Base-by-base conservation (phyloP, 2,797 vertebrate species). In the Peromyscus eremicus region DNA sequence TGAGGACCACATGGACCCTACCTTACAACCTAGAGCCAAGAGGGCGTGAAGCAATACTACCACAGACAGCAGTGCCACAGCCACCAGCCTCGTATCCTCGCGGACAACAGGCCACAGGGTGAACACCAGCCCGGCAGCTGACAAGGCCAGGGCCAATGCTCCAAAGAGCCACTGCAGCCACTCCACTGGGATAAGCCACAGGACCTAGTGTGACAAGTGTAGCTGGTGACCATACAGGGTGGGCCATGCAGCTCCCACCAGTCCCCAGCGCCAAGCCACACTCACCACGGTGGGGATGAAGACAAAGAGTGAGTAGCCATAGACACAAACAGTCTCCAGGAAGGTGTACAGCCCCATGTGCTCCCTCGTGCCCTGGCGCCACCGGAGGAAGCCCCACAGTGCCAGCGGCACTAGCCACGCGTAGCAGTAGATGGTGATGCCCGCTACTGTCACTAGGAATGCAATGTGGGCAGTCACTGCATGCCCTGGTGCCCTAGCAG, bases 231-330 rank as follows among this genome's bases (percentile, higher is more conserved):
- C 25, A 27, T 10, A 14, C 75, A 13, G 11, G 3, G 60, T 8
- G 2, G 1, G n/a, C 40, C 25, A 7, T 14, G 0, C 0, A 1
- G 64, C 6, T 0, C 52, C 81, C 0, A 0, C 19, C 4, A 9
- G 84, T 70, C 60, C 1, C 66, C 62, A n/a, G 25, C 52, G 62
- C 46, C 1, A 6, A 27, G 52, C 81, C 23, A 0, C 1, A 98
- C 99, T 99, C 97, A 99, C 99, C 75, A 99, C 99, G 6, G 99
- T 99, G 70, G 99, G 99, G 71, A 99, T 99, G 84, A 99, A 99
- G 95, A 99, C 98, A 82, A 99, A 99, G 79, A 99, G 99, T 2
- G 99, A 99, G 97, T 99, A 99, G 90, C 99, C 99, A 0, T 99
- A 99, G 97, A 99, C 98, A 0, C 99, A 99, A 96, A 99, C 99